Conservation (phyloP, 2,113 vertebrate genomes). For the Cynopterus brachyotis region DNA sequence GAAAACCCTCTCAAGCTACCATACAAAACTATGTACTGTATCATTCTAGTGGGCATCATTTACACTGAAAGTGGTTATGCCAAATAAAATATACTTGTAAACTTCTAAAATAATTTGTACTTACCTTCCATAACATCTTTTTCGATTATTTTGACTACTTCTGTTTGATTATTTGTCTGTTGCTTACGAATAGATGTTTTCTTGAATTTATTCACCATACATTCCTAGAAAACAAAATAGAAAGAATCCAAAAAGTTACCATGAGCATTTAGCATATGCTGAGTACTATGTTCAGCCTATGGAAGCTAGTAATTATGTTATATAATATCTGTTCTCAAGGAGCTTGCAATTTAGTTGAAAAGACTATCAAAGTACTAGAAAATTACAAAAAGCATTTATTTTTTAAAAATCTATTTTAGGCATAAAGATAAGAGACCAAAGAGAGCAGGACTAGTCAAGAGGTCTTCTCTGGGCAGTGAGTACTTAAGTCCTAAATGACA, state of each 20-base stretch:
- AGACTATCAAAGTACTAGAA: neutral
- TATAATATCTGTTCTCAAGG: neutral
- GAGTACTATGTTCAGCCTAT: neutral
- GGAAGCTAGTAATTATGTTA: neutral
- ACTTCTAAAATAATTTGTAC: constrained; percentile 46
- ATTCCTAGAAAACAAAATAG: constrained; percentile 83
- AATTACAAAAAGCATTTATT: neutral
- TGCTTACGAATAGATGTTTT: constrained; percentile 90
- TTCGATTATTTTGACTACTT: constrained; percentile 83
- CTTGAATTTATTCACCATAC: constrained; percentile 93
- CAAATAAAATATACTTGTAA: neutral
- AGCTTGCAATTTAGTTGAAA: constrained; percentile 10
- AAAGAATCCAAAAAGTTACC: neutral
- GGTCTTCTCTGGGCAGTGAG: neutral
- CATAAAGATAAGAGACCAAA: neutral
- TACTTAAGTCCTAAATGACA: neutral
- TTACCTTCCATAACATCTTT: constrained; percentile 89
- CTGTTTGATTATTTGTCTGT: constrained; percentile 84
- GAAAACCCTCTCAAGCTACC: neutral
- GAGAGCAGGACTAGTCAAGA: neutral
- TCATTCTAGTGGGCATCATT: neutral
- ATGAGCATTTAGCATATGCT: neutral
- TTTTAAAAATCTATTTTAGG: constrained; percentile 37
- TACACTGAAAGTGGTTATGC: neutral
- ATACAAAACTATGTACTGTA: neutral